Conservation (phyloP, 2,888 invertebrate species). For the Drosophila kanekoi region DNA sequence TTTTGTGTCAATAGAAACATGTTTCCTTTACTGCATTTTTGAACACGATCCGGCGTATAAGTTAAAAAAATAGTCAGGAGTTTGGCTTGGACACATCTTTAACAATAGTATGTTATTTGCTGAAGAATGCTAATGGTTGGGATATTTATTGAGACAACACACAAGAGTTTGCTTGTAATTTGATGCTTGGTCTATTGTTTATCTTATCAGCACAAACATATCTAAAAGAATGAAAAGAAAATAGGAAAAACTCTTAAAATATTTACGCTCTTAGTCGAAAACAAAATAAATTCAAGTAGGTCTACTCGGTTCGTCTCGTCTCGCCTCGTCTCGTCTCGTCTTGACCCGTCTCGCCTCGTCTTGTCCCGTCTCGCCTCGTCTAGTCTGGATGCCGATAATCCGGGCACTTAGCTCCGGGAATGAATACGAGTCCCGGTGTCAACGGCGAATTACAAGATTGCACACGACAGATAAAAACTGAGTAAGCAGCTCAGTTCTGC, state of each 20-base stretch:
- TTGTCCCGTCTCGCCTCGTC: background rate
- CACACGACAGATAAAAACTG: slow-evolving; percentile 55
- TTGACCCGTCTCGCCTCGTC: too few relatives aligned
- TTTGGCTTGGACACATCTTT: background rate
- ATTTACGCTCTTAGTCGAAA: slow-evolving; percentile 42
- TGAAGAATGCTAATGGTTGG: slow-evolving; percentile 37
- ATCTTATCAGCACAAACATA: slow-evolving; percentile 60
- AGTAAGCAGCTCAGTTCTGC: slow-evolving; percentile 27
- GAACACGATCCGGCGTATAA: background rate
- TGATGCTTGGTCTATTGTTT: slow-evolving; percentile 52
- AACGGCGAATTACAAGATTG: slow-evolving; percentile 53
- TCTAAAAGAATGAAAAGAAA: slow-evolving; percentile 37
- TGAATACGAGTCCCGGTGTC: background rate
- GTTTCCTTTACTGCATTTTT: background rate
- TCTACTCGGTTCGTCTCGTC: slow-evolving; percentile 5
- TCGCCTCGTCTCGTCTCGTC: background rate
- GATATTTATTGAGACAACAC: slow-evolving; percentile 57
- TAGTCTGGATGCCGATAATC: slow-evolving; percentile 34
- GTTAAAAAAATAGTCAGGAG: background rate
- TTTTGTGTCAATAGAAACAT: background rate
- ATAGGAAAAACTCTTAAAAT: slow-evolving; percentile 38
- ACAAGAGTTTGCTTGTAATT: slow-evolving; percentile 45
- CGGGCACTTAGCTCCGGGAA: slow-evolving; percentile 15
- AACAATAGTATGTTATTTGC: slow-evolving; percentile 21
- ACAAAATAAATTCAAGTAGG: slow-evolving; percentile 39